Conservation (phyloP, 2,888 invertebrate genomes). For the Amphipyra tragopoginis region DNA sequence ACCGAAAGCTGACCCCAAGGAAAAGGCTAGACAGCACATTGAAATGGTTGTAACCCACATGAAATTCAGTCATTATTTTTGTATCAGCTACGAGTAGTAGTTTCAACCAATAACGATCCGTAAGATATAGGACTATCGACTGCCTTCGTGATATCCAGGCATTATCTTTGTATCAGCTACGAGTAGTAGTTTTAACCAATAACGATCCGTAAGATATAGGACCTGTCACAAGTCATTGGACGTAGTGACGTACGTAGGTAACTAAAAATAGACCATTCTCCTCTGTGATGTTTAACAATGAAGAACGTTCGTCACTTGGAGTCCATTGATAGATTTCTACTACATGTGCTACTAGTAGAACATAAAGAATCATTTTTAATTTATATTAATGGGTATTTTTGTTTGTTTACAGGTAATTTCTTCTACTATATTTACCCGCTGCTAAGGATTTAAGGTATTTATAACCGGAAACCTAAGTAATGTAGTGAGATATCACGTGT, state of each 20-base stretch:
- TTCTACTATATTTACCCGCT: conserved; percentile 8
- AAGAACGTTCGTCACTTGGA: neutral
- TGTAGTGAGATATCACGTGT: too few species aligned
- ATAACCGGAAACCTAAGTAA: too few species aligned
- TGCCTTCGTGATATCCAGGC: too few species aligned
- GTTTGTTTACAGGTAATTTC: conserved; percentile 54
- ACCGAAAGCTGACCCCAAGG: too few species aligned
- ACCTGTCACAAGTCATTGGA: neutral
- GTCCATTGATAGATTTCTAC: conserved; percentile 20
- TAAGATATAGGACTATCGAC: neutral
- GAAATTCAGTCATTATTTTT: too few species aligned
- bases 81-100: neutral
- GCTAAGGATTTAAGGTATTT: neutral
- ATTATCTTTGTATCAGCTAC: neutral
- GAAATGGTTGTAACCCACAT: too few species aligned
- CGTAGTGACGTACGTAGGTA: neutral
- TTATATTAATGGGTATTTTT: conserved; percentile 10
- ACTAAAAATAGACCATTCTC: conserved; percentile 24
- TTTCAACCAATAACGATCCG: neutral
- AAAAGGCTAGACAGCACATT: too few species aligned
- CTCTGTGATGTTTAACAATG: conserved; percentile 13
- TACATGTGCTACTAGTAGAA: conserved; percentile 3
- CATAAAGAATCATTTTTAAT: neutral
- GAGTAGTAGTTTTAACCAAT: neutral
- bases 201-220: neutral